Evolutionary conservation across 1,140 invertebrate species (phyloP), one percentile per base, ranked within the genome.

Genomic region (Drosophila leontia): DNA sequence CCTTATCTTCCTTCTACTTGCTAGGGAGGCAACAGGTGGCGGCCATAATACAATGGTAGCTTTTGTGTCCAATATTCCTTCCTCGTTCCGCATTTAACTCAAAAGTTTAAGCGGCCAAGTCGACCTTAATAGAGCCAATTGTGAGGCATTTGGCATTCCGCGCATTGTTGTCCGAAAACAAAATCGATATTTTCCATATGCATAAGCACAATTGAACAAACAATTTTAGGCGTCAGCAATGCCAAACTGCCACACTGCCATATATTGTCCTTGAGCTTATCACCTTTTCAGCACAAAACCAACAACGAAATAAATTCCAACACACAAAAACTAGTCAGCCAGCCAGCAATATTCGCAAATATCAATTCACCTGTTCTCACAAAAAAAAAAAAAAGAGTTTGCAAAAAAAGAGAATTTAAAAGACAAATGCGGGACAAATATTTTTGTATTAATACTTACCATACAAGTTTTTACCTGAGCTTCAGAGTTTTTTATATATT

Each of bases 191-290:
- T 67, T 74, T 56, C 56, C 77, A 83, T 82, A 74, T 78, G 79
- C 78, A 84, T 77, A 86, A 78, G 78, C 69, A 87, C 83, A 87
- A 87, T 86, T 87, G 83, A 70, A 71, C 68, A 86, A 86, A 82
- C 61, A 86, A 57, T 74, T 78, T 78, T 78, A 45, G 74, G 62
- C 65, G 59, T 61, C 56, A 64, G 61, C 78, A 86, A 78, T 82
- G 78, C 82, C 82, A 84, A 75, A 71, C 82, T 79, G 68, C 65
- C 44, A 13, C 17, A 2, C 50, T 11, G 15, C 50, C 53, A 26
- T 45, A 26, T 45, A 85, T 76, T 80, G 83, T 86, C 83, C 83
- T 87, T 87, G 79, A 87, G 83, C 83, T 87, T 80, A 88, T 78
- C 84, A 88, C 68, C 74, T 82, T 82, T 87, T 78, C 53, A 56